Evolutionary conservation across 2,888 invertebrate species (phyloP), one percentile per base, ranked within the genome.

Genomic region (Allygus modestus): DNA sequence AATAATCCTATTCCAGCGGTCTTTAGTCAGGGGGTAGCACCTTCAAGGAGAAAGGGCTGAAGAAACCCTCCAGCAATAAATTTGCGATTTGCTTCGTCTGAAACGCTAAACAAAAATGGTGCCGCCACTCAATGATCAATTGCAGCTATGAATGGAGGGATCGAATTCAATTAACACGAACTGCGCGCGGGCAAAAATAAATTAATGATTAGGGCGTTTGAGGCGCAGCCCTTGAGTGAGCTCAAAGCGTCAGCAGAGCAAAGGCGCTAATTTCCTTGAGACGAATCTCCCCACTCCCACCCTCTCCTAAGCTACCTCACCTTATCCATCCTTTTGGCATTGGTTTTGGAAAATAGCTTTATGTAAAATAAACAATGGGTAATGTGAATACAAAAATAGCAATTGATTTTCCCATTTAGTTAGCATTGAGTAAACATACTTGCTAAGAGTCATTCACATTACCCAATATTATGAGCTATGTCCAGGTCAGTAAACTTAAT

Each of bases 161-260:
- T 82, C 46, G 82, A 51, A 51, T 82, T 71, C 73, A 82, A 82
- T 82, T 82, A 82, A 71, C 71, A 71, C 71, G n/a, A 69, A 54
- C 28, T 51, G 65, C 26, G 58, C 15, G 65, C 65, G 65, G 65
- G 41, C 23, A 65, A 81, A 81, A 81, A 82, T 51, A 82, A 82
- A 82, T 82, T 82, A 82, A 82, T 82, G 82, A 82, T 82, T 71
- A 28, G 77, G 51, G 46, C 46, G 77, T 43, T 28, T 43, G 73
- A 73, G 69, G 69, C n/a, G 41, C 69, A 11, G 31, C 41, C 43
- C 73, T 73, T 20, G 73, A 69, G 58, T 23, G 58, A 65, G 65
- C 65, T 65, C 65, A 65, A 65, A 65, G 17, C 31, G 65, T 65
- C 65, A 65, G 65, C 28, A 31, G 31, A 9, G 65, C 65, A 65